Evolutionary conservation across 1,140 invertebrate genomes (phyloP).

Genomic region (Anastrepha obliqua): DNA sequence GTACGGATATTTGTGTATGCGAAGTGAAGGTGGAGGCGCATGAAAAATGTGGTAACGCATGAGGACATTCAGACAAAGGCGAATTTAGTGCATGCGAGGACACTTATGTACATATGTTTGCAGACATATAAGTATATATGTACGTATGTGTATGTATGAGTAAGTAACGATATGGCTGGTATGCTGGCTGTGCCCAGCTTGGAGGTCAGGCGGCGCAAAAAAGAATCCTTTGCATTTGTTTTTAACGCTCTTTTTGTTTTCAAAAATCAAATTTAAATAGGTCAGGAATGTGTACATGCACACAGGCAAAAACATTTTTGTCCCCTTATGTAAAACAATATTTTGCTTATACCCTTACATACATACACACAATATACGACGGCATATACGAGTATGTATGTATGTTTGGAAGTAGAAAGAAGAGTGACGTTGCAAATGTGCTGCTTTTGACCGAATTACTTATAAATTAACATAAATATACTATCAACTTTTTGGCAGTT

Average conservation of each 20-base stretch:
- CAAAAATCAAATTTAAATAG: slow-evolving; percentile 10
- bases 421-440: background rate
- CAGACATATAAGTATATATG: background rate
- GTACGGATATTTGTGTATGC: background rate
- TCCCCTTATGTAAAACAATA: background rate
- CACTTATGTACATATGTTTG: background rate
- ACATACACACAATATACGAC: background rate
- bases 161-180: background rate
- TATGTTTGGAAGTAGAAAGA: background rate
- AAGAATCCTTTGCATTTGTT: slow-evolving; percentile 5
- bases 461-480: background rate
- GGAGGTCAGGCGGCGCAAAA: background rate
- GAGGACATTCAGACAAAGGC: background rate
- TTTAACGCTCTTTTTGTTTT: background rate
- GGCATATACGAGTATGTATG: background rate
- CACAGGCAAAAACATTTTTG: background rate
- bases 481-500: too few relatives aligned
- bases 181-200: background rate
- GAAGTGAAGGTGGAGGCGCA: background rate
- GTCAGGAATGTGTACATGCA: background rate
- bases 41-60: background rate
- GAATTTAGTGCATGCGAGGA: background rate
- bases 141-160: background rate
- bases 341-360: too few relatives aligned
- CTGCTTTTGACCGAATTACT: background rate